Conservation (phyloP, 1,140 invertebrate genomes). For the Microplitis mediator region DNA sequence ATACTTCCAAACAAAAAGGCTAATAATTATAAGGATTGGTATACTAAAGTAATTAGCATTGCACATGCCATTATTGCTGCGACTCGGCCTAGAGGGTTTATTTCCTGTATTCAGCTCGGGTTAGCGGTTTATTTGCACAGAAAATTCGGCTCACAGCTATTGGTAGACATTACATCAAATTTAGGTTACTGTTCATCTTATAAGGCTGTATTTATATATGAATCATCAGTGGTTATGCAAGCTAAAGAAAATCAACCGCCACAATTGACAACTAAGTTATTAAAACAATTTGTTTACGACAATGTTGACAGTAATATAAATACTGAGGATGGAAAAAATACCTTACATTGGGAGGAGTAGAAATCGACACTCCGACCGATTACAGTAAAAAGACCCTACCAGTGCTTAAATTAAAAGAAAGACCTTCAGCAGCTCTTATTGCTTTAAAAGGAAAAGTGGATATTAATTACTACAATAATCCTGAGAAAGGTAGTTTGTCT, state of each 20-base stretch:
- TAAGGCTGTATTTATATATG: neutral
- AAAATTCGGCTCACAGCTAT: constrained; percentile 11
- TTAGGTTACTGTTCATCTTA: constrained; percentile 17
- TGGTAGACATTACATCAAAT: constrained; percentile 7
- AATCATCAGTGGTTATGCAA: neutral
- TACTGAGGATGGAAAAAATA: constrained; percentile 33
- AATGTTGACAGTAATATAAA: constrained; percentile 37
- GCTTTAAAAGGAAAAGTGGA: no score
- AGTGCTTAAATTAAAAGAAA: no score
- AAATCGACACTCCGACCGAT: no score
- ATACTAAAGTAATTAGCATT: neutral
- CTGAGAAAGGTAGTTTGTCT: no score
- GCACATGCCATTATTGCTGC: constrained; percentile 19
- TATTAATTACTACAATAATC: no score
- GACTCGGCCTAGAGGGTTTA: neutral
- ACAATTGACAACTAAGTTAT: no score
- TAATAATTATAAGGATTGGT: no score
- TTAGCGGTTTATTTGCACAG: constrained; percentile 7
- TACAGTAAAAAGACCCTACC: no score
- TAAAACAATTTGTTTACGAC: constrained; percentile 35
- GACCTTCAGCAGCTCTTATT: no score
- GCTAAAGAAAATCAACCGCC: neutral
- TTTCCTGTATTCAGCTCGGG: constrained; percentile 8
- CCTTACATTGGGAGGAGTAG: constrained; percentile 26
- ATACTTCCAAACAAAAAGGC: no score